Evolutionary conservation across 2,888 invertebrate genomes (phyloP), one percentile per base, ranked within the genome.

Genomic region (Amitus sp.): DNA sequence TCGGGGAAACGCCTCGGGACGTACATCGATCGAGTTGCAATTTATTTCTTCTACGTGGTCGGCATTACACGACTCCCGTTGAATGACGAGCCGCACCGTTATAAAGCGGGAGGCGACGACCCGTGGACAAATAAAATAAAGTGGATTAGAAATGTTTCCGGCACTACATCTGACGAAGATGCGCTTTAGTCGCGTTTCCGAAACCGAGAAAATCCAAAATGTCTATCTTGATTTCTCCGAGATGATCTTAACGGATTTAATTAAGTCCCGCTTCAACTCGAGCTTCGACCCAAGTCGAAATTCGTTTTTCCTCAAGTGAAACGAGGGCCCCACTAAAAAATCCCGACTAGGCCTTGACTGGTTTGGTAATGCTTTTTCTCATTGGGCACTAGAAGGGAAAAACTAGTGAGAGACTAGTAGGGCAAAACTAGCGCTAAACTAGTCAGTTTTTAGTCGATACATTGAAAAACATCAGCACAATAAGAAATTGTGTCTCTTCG

Each of bases 11-110:
- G 17, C 17, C 17, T 37, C 17, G 17, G 15, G 17, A 17, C 34
- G 39, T 39, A 39, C 39, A 4, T 39, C 15, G 39, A 23, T 45
- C 45, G 18, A 13, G 27, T 2, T 27, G 49, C 37, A 49, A 56
- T 49, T 37, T 43, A 56, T 50, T 19, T 43, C 39, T 40, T 43
- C n/a, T 49, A 23, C 17, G 45, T 46, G 27, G 37, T 56, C 45
- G 56, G 47, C 46, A 46, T 47, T 46, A 28, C 37, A 33, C 33
- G 42, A 39, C 33, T 40, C 43, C 40, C 40, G 28, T 58, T 39
- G 12, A 19, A 20, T 42, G 57, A 51, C 34, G 27, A 46, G 47
- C 46, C 30, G 9, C 17, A 30, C 46, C 43, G 39, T 51, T 50
- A 40, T 47, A 46, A 51, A 51, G 28, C 42, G 40, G 18, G 34